A percentile compares a stretch with the other conserved stretches of the same genome.
phyloP scores from a whole-genome alignment of 2,888 invertebrate genomes.

The Archaeoteleia sp. region DNA sequence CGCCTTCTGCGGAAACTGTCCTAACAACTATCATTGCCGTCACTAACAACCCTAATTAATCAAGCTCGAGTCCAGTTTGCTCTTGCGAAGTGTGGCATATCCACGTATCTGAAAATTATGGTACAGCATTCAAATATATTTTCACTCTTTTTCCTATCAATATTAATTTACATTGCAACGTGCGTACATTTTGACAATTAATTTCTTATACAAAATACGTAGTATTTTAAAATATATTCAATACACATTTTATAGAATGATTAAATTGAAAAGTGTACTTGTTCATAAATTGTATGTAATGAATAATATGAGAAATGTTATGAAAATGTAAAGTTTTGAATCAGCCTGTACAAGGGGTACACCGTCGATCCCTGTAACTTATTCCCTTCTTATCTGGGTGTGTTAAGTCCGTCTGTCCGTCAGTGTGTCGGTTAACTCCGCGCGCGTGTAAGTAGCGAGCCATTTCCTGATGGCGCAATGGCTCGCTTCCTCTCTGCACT shows the following conservation, averaged over 20 bases:
- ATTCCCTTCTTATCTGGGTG: conserved; percentile 52
- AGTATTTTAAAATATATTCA: too few species aligned
- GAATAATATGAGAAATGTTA: too few species aligned
- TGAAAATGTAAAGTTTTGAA: not conserved
- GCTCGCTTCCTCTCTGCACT: conserved; percentile 66
- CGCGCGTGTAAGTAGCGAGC: conserved; percentile 62
- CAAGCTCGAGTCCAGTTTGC: conserved; percentile 14
- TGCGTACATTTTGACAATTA: too few species aligned
- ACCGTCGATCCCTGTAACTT: conserved; percentile 4
- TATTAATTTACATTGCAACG: too few species aligned
- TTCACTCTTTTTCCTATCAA: too few species aligned
- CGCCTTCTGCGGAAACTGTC: conserved; percentile 15
- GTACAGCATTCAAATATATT: too few species aligned
- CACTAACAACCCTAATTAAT: conserved; percentile 46
- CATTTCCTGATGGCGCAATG: conserved; percentile 72
- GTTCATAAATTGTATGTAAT: too few species aligned
- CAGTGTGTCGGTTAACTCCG: conserved; percentile 57
- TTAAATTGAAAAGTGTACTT: too few species aligned
- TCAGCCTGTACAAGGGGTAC: not conserved
- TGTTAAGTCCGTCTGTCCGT: conserved; percentile 51
- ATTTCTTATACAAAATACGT: too few species aligned
- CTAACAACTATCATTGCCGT: conserved; percentile 45
- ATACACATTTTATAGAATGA: too few species aligned
- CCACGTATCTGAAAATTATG: not conserved
- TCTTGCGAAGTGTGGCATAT: conserved; percentile 4